Base-by-base conservation (phyloP, 1,140 invertebrate species). In the Calosoma granatense region DNA sequence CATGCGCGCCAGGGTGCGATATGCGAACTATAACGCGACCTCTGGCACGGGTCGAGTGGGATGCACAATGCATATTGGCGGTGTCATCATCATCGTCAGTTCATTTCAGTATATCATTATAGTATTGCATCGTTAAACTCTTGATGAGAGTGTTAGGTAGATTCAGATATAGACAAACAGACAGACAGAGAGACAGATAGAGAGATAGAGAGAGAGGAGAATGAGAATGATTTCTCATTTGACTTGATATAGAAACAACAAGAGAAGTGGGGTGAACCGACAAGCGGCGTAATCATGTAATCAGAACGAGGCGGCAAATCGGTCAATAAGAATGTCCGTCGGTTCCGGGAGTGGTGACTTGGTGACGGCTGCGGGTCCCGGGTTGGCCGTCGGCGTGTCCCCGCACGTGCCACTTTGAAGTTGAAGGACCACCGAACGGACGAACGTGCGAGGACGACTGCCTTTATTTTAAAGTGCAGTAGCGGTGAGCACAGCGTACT, bases 401-500 rank as follows among this genome's bases (percentile, higher is more conserved):
- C 17, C 41, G 41, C 61, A 63, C 58, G 55, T 59, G 62, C 59
- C 57, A 63, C 55, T 60, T n/a, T 57, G 64, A 61, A 62, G 60
- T 62, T 58, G 61, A 61, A 59, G 61, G 58, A 58, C 59, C 60
- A 57, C 63, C 26, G 6, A n/a, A n/a, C 6, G 6, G 26, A 36
- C 26, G n/a, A 36, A 36, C 26, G 26, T 36, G 26, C 26, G 26
- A 36, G 26, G 26, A 36, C 26, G 6, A 36, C 26, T 36, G n/a
- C 26, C 26, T 36, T 36, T 36, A n/a, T 36, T 11, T 47, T 47
- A 47, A 4, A 47, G 41, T 47, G 41, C 41, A 47, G 41, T 26
- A n/a, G 23, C 20, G 54, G 22, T 54, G 56, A 41, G 36, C 52
- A 59, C 52, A 54, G 23, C 51, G 55, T 55, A 56, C 53, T 55